Evolutionary conservation across 1,140 invertebrate genomes (phyloP).

Genomic region (Diorhabda sublineata): DNA sequence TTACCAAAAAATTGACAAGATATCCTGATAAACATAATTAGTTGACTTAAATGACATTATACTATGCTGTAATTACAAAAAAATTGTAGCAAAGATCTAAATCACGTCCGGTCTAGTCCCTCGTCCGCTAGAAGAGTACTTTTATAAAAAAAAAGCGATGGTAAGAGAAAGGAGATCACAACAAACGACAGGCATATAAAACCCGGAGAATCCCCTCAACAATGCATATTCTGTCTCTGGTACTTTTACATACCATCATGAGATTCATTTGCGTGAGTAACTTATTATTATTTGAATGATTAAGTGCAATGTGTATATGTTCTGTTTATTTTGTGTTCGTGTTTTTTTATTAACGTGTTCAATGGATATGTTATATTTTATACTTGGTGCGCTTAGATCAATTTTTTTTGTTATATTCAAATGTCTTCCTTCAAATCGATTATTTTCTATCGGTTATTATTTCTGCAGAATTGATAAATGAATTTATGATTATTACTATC

Average conservation of each 20-base stretch:
- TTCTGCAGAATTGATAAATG: no score
- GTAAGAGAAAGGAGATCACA: conserved; percentile 41
- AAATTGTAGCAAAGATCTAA: background rate
- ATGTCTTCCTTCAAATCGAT: no score
- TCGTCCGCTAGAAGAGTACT: background rate
- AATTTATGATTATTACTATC: no score
- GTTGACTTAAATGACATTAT: background rate
- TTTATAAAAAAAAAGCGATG: conserved; percentile 24
- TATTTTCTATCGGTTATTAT: no score
- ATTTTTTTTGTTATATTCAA: no score
- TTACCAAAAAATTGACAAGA: no score
- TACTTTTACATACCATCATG: conserved; percentile 30
- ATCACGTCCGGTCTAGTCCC: background rate
- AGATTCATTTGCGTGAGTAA: conserved; percentile 27
- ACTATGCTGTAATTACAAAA: background rate
- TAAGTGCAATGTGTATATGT: no score
- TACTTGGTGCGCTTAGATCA: no score
- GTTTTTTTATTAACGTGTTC: no score
- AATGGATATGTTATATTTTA: no score
- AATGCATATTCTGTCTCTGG: conserved; percentile 33
- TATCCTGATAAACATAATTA: no score
- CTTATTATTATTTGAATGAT: background rate
- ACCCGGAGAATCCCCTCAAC: conserved; percentile 26
- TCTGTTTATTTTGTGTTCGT: no score
- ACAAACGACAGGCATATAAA: conserved; percentile 35